A percentile compares a stretch with the other conserved stretches of the same genome.
These are phyloP conservation scores for Acipenser ruthenus DNA, from an alignment of 2,797 vertebrate genomes.

Conservation along the genomic window DNA sequence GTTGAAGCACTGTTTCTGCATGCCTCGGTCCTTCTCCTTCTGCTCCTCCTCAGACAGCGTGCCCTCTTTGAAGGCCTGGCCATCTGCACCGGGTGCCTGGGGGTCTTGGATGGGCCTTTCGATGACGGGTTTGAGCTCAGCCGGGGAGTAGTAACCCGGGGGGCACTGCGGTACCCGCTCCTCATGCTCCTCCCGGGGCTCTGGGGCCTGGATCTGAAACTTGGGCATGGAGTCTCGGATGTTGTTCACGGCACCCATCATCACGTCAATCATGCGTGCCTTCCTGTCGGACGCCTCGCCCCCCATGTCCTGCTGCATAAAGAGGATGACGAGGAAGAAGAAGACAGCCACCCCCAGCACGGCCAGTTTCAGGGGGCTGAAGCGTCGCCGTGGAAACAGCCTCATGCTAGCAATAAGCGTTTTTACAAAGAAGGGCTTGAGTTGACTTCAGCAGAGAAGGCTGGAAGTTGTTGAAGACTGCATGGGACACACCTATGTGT, in stretches of 20 bases:
- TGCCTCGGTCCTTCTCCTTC: constrained; percentile 77
- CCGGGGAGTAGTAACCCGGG: constrained; percentile 66
- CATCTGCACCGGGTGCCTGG: constrained; percentile 62
- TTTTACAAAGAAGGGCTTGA: background rate
- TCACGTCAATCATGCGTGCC: constrained; percentile 72
- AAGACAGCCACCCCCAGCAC: constrained; percentile 66
- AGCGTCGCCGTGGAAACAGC: constrained; percentile 60
- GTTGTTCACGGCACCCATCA: constrained; percentile 79
- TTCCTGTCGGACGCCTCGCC: constrained; percentile 45
- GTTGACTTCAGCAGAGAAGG: background rate
- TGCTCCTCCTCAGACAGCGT: constrained; percentile 62
- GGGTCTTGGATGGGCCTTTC: constrained; percentile 75
- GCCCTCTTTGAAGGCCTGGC: constrained; percentile 64
- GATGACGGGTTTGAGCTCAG: constrained; percentile 70
- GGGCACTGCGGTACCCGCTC: constrained; percentile 55
- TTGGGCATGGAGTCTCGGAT: constrained; percentile 65
- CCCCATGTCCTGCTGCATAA: constrained; percentile 73
- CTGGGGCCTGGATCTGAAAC: constrained; percentile 78
- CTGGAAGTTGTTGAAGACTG: background rate
- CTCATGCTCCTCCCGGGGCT: constrained; percentile 32
- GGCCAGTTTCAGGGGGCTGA: constrained; percentile 68
- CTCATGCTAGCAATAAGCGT: constrained; percentile 50
- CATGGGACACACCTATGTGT: no score
- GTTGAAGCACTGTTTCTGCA: constrained; percentile 90
- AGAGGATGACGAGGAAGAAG: constrained; percentile 63